Evolutionary conservation across 2,113 vertebrate genomes (phyloP).

Genomic region (Myocastor coypus): DNA sequence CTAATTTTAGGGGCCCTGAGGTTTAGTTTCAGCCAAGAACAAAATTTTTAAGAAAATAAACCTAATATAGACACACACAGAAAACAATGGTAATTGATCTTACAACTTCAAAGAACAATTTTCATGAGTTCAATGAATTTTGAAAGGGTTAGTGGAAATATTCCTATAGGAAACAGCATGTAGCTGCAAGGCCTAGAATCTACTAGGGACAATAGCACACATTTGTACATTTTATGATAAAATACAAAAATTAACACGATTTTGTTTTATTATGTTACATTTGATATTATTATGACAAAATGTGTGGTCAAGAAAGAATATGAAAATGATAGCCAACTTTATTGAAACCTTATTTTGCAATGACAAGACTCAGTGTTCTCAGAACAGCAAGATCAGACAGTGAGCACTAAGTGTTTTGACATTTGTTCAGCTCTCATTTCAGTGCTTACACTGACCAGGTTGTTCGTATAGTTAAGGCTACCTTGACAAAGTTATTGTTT

Average conservation of each 20-base stretch:
- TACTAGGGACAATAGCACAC: neutral
- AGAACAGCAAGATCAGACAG: neutral
- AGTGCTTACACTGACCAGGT: neutral
- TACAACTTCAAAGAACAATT: conserved; percentile 5
- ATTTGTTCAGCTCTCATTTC: neutral
- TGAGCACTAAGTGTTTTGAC: neutral
- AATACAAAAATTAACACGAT: neutral
- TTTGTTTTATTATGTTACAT: neutral
- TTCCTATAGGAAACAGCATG: neutral
- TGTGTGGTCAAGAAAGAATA: neutral
- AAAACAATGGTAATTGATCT: conserved; percentile 1
- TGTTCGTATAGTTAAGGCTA: neutral
- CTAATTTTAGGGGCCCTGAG: conserved; percentile 7
- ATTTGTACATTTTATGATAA: neutral
- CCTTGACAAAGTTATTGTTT: conserved; percentile 15
- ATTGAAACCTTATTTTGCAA: neutral
- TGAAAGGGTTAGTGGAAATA: neutral
- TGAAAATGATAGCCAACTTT: neutral
- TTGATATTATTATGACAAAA: neutral
- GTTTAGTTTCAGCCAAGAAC: conserved; percentile 41
- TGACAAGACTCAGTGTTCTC: neutral
- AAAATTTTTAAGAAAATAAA: conserved; percentile 54
- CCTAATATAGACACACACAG: neutral
- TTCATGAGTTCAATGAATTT: neutral
- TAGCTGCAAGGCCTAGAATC: neutral